Evolutionary conservation across 2,888 invertebrate species (phyloP), one percentile per base, ranked within the genome.

Genomic region (Nephrocerus scutellatus): DNA sequence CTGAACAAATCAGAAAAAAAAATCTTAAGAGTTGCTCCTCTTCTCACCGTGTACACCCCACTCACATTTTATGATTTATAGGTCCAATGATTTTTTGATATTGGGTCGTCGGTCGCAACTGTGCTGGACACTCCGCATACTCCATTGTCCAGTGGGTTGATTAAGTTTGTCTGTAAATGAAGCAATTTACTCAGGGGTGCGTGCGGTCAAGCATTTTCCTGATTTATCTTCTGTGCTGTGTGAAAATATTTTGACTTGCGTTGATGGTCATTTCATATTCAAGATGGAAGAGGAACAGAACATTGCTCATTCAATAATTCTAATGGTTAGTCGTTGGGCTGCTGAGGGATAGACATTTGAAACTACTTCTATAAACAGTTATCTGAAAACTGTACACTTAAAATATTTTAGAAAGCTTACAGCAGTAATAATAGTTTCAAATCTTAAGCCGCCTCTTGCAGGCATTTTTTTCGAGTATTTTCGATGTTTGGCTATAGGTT

Each of bases 1-100:
- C 29, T 6, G 26, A 20, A 12, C 8, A 25, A 9, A 36, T 23
- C 33, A 22, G 22, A 26, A 6, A 6, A 39, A 22, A 26, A 30
- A 9, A 12, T 9, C 10, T 30, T 12, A 12, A 16, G 26, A 16
- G 20, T 30, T 23, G 24, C n/a, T n/a, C n/a, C n/a, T n/a, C n/a
- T n/a, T n/a, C n/a, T n/a, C n/a, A n/a, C n/a, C n/a, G n/a, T n/a
- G n/a, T n/a, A n/a, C n/a, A n/a, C n/a, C n/a, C n/a, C 43, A 43
- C 43, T 40, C 40, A 31, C 40, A 32, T 40, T 43, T 34, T 34
- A 30, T 43, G 46, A 46, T 46, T 36, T 43, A 42, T 46, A 37
- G 32, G 23, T 32, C 14, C 23, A n/a, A n/a, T n/a, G 30, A 33
- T 36, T 29, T 43, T 30, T 36, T 20, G 31, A 32, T 35, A 34